Conservation (phyloP, 1,140 invertebrate genomes). For the Zaprionus tsacasi region DNA sequence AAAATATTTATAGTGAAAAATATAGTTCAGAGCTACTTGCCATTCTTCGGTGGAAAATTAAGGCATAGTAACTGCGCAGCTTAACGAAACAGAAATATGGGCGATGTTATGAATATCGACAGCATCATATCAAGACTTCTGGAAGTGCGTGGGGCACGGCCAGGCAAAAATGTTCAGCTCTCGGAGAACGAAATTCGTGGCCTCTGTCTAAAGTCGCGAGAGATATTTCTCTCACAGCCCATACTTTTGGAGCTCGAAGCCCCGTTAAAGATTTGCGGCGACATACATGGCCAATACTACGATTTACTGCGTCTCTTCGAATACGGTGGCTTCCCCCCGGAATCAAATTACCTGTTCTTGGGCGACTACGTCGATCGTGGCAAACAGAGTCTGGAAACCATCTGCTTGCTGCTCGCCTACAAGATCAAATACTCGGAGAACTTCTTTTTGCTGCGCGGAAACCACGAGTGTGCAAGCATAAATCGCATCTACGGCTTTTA, state of each 20-base stretch:
- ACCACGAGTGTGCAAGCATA: conserved; percentile 95
- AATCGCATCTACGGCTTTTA: conserved; percentile 99
- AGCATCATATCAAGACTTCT: conserved; percentile 82
- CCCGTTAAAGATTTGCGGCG: conserved; percentile 99
- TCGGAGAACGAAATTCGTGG: conserved; percentile 98
- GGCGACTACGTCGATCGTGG: conserved; percentile 94
- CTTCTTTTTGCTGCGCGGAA: conserved; percentile 93
- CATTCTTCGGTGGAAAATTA: conserved; percentile 59
- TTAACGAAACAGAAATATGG: conserved; percentile 69
- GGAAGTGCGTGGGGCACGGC: conserved; percentile 83
- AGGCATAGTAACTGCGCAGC: conserved; percentile 55
- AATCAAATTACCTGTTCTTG: conserved; percentile 99
- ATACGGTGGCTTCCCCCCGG: conserved; percentile 99
- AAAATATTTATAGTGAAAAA: conserved; percentile 74
- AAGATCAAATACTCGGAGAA: conserved; percentile 97
- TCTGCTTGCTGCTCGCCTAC: conserved; percentile 97
- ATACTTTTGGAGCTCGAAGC: conserved; percentile 99
- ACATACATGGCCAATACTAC: conserved; percentile 99
- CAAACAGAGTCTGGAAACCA: conserved; percentile 95
- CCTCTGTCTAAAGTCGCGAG: conserved; percentile 97
- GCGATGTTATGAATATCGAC: conserved; percentile 83
- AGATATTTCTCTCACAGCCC: conserved; percentile 99
- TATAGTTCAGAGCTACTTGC: conserved; percentile 54
- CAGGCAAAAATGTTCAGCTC: conserved; percentile 97
- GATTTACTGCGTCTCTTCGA: conserved; percentile 99